phyloP scores from a whole-genome alignment of 1,140 invertebrate genomes.

The Cydia splendana region DNA sequence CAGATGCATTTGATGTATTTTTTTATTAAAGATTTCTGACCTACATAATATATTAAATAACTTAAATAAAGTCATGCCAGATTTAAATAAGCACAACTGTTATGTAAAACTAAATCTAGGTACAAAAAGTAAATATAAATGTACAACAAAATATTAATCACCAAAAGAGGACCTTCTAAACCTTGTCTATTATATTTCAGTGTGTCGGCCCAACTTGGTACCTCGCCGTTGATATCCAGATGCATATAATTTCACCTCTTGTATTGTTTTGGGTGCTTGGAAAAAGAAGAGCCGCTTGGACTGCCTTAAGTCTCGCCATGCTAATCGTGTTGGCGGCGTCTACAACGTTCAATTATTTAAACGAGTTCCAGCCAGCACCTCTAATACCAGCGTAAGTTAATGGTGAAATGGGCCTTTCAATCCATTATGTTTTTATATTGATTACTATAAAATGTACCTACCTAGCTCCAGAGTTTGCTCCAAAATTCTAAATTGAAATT shows the following conservation, averaged over 20 bases:
- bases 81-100: no score
- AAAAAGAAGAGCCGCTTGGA: constrained; percentile 46
- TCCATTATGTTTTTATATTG: no score
- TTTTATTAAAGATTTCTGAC: no score
- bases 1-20: no score
- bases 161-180: background rate
- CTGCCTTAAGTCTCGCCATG: constrained; percentile 41
- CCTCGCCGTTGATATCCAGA: constrained; percentile 80
- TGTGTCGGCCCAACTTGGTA: constrained; percentile 82
- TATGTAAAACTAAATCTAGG: no score
- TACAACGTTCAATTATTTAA: constrained; percentile 62
- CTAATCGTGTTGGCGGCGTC: constrained; percentile 42
- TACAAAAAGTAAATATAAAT: no score
- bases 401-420: background rate
- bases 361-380: constrained; percentile 59
- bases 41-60: no score
- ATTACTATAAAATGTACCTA: no score
- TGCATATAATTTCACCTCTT: constrained; percentile 76
- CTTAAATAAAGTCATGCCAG: no score
- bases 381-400: constrained; percentile 25
- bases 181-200: constrained; percentile 57
- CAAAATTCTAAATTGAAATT: no score
- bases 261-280: constrained; percentile 70
- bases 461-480: no score
- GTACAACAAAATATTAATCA: no score